Percentiles rank a stretch among this genome's conserved stretches.
Evolutionary conservation across 2,888 invertebrate species (phyloP).

Genomic region (Thera britannica): DNA sequence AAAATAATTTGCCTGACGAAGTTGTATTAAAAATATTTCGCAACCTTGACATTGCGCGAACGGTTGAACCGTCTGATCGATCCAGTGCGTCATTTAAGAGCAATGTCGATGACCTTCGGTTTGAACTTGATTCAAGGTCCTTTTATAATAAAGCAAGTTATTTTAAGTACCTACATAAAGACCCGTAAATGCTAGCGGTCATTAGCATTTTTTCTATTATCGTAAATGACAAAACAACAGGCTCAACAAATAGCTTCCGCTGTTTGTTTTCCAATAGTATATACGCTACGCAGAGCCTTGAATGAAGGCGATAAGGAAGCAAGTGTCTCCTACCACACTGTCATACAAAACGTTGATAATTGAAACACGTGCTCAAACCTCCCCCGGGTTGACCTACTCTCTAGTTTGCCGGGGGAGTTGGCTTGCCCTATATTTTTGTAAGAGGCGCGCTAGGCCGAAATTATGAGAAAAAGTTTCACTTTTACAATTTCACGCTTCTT

Average conservation of each 20-base stretch:
- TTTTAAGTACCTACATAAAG: slow-evolving; percentile 46
- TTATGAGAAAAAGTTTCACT: slow-evolving; percentile 9
- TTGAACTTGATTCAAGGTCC: slow-evolving; percentile 63
- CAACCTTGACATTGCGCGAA: slow-evolving; percentile 76
- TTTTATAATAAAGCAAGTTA: slow-evolving; percentile 58
- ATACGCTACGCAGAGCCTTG: slow-evolving; percentile 16
- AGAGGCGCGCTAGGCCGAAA: neutral
- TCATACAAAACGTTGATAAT: slow-evolving; percentile 13
- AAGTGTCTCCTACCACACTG: slow-evolving; percentile 16
- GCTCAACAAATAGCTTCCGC: slow-evolving; percentile 36
- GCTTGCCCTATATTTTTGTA: slow-evolving; percentile 27
- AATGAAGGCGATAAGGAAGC: slow-evolving; percentile 19
- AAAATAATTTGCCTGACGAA: slow-evolving; percentile 26
- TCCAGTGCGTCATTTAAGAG: slow-evolving; percentile 73
- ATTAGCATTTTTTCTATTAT: slow-evolving; percentile 56
- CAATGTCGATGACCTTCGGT: slow-evolving; percentile 77
- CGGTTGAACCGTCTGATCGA: slow-evolving; percentile 70
- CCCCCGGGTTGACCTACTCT: slow-evolving; percentile 33
- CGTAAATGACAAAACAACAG: slow-evolving; percentile 36
- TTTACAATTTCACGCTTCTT: neutral
- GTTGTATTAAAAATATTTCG: slow-evolving; percentile 39
- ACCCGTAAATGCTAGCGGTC: slow-evolving; percentile 61
- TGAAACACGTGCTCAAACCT: slow-evolving; percentile 22
- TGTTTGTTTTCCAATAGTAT: slow-evolving; percentile 23
- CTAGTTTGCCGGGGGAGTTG: slow-evolving; percentile 18